phyloP scores from a whole-genome alignment of 2,888 invertebrate species.

The Callinectes sapidus region DNA sequence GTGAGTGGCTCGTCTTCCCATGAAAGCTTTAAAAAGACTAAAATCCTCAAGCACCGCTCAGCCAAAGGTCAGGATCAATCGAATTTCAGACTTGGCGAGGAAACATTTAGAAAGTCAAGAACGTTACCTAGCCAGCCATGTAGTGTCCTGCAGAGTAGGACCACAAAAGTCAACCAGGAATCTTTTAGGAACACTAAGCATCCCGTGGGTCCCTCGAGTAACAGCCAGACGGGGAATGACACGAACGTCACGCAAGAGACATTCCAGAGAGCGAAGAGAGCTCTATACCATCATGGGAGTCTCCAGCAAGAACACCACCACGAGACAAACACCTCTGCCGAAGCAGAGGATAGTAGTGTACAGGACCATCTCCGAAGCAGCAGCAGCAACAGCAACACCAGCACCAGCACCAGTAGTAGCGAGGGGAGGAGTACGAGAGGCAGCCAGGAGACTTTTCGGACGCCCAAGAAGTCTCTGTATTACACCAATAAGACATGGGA shows the following conservation, averaged over 20 bases:
- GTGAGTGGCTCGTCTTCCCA: neutral
- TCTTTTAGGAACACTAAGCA: conserved; percentile 8
- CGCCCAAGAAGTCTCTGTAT: neutral
- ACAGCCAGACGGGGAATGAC: neutral
- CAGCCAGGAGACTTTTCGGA: neutral
- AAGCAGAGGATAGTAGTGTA: neutral
- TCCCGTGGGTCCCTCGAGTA: neutral
- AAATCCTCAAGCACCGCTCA: neutral
- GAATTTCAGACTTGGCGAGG: neutral
- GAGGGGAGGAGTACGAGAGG: neutral
- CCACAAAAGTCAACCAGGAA: conserved; percentile 12
- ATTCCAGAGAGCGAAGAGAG: neutral
- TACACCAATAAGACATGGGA: conserved; percentile 24
- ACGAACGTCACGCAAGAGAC: conserved; percentile 20
- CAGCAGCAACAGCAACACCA: too few species aligned
- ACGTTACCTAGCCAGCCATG: conserved; percentile 7
- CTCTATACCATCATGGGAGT: neutral
- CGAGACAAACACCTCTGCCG: neutral
- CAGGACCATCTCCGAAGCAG: neutral
- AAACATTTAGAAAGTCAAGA: neutral
- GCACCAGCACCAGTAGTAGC: neutral
- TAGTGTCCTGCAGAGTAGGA: conserved; percentile 26
- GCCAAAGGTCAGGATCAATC: neutral
- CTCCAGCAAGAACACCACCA: neutral
- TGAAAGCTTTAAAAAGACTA: neutral